Evolutionary conservation across 2,888 invertebrate species (phyloP), one percentile per base, ranked within the genome.

Genomic region (Morpho helenor): DNA sequence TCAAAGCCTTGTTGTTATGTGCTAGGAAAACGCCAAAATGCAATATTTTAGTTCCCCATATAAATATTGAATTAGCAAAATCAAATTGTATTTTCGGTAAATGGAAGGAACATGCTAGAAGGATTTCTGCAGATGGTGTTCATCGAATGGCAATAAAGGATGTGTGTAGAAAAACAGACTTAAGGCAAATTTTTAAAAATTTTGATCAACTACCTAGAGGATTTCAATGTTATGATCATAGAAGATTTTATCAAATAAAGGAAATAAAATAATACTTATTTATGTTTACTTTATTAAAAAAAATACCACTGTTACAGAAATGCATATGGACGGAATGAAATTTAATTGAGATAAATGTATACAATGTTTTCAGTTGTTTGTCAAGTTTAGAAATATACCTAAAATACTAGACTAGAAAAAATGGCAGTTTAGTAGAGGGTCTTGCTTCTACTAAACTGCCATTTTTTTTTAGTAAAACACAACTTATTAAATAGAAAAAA

Each of bases 21-120:
- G 84, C 85, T 1, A 81, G 76, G 64, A 66, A 71, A 7, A 87
- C 89, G 10, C 74, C 81, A 7, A 87, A 82, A 71, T 91, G 91
- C 68, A 77, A 68, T 60, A 69, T 67, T 8, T 63, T 91, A 44
- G 70, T 87, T 9, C 80, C 83, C 7, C 50, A 68, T 23, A 70
- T 89, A 31, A 83, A 81, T 22, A 59, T 66, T 59, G 82, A 87
- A 68, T 55, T 90, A 53, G 76, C 82, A 0, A 89, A 84, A 75
- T 76, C 75, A 0, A 87, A 90, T 70, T 91, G 91, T 68, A 72
- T 89, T 52, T 82, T 77, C 69, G 87, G 91, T 0, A 86, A 83
- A 70, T 91, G 89, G 87, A 75, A 70, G 9, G 79, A 82, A 4
- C 91, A 91, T 67, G 75, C 79, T 2, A 77, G 80, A 61, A 68